Conservation (phyloP, 2,797 vertebrate species). For the Oreonectes daqikongensis region DNA sequence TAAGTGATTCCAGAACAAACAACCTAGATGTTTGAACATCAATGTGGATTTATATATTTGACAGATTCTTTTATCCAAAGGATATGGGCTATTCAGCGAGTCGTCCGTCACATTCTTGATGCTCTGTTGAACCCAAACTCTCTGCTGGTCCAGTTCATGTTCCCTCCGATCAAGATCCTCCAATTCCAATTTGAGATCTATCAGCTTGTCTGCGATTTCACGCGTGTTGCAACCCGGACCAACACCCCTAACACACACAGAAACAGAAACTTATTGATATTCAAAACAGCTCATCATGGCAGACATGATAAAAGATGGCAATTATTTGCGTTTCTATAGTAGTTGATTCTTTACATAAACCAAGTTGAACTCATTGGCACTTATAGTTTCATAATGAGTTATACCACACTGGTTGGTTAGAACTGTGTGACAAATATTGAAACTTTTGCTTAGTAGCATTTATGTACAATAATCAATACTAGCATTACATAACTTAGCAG, state of each 20-base stretch:
- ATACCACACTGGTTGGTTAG: neutral
- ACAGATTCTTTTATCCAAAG: slow-evolving; percentile 65
- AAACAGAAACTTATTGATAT: slow-evolving; percentile 10
- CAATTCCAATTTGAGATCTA: slow-evolving; percentile 95
- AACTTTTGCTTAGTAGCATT: neutral
- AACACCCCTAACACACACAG: slow-evolving; percentile 82
- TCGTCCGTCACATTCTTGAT: slow-evolving; percentile 98
- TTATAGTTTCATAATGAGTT: neutral
- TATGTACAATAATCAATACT: neutral
- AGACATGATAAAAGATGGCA: neutral
- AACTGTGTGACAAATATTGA: neutral
- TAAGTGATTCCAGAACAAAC: neutral
- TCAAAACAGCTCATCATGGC: neutral
- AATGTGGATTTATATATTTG: too few species aligned
- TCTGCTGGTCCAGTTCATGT: slow-evolving; percentile 94
- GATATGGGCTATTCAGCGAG: slow-evolving; percentile 97
- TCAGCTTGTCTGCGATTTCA: slow-evolving; percentile 96
- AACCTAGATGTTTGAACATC: neutral
- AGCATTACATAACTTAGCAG: neutral
- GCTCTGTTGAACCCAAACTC: slow-evolving; percentile 98
- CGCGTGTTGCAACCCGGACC: slow-evolving; percentile 97
- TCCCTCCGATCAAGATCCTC: slow-evolving; percentile 91
- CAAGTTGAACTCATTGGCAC: neutral
- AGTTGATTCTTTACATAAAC: neutral
- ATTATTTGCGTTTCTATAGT: neutral